Conservation (phyloP, 2,797 vertebrate genomes). For the Botia almorhae region DNA sequence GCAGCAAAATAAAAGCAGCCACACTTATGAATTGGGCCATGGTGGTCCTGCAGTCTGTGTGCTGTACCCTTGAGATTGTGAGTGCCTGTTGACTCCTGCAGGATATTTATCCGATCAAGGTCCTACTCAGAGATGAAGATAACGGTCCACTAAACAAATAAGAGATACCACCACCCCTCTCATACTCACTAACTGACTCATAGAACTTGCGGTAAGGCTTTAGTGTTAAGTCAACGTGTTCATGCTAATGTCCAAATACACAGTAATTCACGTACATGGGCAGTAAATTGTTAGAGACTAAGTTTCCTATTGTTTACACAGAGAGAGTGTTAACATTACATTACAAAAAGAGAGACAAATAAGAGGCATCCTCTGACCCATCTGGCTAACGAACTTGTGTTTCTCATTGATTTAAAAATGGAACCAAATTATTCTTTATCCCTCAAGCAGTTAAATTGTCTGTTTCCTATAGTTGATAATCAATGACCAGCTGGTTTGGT, state of each 20-base stretch:
- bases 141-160: slow-evolving; percentile 72
- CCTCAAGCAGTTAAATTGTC: too few species aligned
- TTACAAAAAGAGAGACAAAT: too few species aligned
- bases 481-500: too few species aligned
- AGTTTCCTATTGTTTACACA: too few species aligned
- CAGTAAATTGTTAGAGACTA: too few species aligned
- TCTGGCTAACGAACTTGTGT: too few species aligned
- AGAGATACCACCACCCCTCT: slow-evolving; percentile 33
- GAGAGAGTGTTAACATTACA: too few species aligned
- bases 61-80: slow-evolving; percentile 63
- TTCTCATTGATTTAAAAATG: too few species aligned
- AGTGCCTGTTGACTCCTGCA: slow-evolving; percentile 28
- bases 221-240: not conserved
- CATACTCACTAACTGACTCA: slow-evolving; percentile 56
- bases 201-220: slow-evolving; percentile 9
- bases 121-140: slow-evolving; percentile 69
- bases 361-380: too few species aligned
- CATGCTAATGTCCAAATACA: not conserved
- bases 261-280: not conserved
- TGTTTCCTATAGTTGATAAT: too few species aligned
- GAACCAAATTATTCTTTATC: too few species aligned
- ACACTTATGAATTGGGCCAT: slow-evolving; percentile 69
- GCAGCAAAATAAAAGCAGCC: slow-evolving; percentile 66
- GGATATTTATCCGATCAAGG: slow-evolving; percentile 79
- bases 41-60: slow-evolving; percentile 50